These are phyloP conservation scores for cattle (Bos taurus) DNA, from an alignment of 2,113 vertebrate genomes.

Conservation along the genomic window ARS-UCD2.0 NC_037328.1:145521001-145521500, in stretches of 20 bases:
- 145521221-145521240: too few relatives aligned
- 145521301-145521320: too few relatives aligned
- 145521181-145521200: too few relatives aligned
- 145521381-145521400: neutral
- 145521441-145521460: neutral
- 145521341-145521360: neutral
- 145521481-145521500: neutral
- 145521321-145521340: neutral
- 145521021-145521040: neutral
- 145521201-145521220: accelerated
- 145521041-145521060: neutral
- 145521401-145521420: neutral
- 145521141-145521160: neutral
- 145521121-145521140: neutral
- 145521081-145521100: neutral
- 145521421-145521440: neutral
- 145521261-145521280: neutral
- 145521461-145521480: neutral
- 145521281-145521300: neutral
- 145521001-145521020: neutral
- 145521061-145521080: neutral
- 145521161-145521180: neutral
- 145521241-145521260: neutral
- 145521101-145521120: neutral
- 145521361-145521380: neutral